Base-by-base conservation (phyloP, 2,113 vertebrate species). In the Pelobates fuscus region DNA sequence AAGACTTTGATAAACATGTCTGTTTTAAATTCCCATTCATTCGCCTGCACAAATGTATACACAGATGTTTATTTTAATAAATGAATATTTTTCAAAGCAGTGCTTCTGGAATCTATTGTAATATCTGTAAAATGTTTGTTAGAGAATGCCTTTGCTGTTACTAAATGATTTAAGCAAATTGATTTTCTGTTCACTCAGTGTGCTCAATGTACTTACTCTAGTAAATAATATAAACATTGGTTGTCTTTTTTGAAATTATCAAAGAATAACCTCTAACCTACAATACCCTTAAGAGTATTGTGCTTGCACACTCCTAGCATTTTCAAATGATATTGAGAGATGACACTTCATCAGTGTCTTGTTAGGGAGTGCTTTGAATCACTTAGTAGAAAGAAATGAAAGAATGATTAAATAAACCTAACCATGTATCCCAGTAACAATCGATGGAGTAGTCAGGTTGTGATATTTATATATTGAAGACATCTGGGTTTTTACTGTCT, bases 301-400 rank as follows among this genome's bases (percentile, higher is more conserved):
- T 54, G 61, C 20, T 62, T 64, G 27, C 37, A 71, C 55, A 60
- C 18, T 15, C 12, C 11, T n/a, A 63, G n/a, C 14, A 25, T 72
- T 64, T 63, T 72, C 30, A 54, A 41, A 72, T 72, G 27, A 63
- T 63, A 54, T 72, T 63, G 21, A 25, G 59, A 54, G 70, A 72
- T 72, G 70, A 72, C 70, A 72, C 70, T 72, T 63, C 59, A 72
- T 72, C 70, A 72, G 70, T 72, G 59, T 72, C 59, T 72, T 32
- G 70, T 72, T 72, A 72, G 18, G 44, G 21, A 44, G n/a, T 43
- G 20, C 27, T 17, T 72, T 27, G 49, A 71, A 72, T 54, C 59
- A 37, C 14, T 72, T 72, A 72, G 27, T 29, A 49, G 58, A 61
- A 63, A 49, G 27, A 72, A 72, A 72, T 72, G 59, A 72, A 63